These are phyloP conservation scores for Microctonus aethiopoides DNA, from an alignment of 2,888 invertebrate genomes.

Conservation along the genomic window DNA sequence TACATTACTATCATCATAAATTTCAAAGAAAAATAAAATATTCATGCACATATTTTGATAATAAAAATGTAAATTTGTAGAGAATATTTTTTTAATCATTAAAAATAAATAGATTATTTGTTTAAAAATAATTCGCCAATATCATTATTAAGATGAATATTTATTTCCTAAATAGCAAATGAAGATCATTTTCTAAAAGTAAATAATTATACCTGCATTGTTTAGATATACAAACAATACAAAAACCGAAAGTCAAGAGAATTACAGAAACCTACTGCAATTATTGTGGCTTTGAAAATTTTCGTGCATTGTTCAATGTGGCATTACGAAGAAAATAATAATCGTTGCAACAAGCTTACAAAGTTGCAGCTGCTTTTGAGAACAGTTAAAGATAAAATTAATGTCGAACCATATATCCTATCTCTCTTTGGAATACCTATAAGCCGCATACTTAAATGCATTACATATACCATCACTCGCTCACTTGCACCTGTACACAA, in stretches of 20 bases:
- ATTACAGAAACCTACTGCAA: constrained; percentile 11
- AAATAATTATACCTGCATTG: constrained; percentile 25
- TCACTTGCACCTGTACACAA: too few species aligned
- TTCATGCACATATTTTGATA: too few species aligned
- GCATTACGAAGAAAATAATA: not conserved
- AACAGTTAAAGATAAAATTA: constrained; percentile 25
- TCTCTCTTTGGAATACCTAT: constrained; percentile 12
- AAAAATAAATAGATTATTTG: not conserved
- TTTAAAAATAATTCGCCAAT: too few species aligned
- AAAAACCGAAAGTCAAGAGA: not conserved
- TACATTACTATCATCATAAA: not conserved
- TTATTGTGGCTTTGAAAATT: constrained; percentile 13
- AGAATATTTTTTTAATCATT: not conserved
- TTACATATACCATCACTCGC: too few species aligned
- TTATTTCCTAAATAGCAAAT: not conserved
- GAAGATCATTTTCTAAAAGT: constrained; percentile 16
- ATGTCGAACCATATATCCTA: constrained; percentile 7
- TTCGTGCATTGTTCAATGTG: constrained; percentile 5
- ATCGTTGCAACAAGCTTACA: not conserved
- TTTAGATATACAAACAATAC: not conserved
- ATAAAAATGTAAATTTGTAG: not conserved
- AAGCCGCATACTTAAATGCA: too few species aligned
- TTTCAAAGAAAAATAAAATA: not conserved
- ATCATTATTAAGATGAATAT: not conserved
- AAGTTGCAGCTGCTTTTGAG: constrained; percentile 25